Evolutionary conservation across 2,888 invertebrate species (phyloP).

Genomic region (Heliconius erato): DNA sequence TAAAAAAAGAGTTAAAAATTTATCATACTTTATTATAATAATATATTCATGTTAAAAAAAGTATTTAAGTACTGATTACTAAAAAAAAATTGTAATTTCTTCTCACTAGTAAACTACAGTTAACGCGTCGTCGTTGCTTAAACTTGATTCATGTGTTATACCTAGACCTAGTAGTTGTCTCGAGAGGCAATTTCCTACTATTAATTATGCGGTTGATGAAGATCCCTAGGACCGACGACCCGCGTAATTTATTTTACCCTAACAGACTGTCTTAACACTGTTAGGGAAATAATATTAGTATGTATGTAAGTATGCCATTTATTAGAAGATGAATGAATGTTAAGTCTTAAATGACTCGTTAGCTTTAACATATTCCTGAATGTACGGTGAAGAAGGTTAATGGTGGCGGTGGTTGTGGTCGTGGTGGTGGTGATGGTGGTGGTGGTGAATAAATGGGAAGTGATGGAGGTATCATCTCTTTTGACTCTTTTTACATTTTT

Average conservation of each 20-base stretch:
- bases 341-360: background rate
- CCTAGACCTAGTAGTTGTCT: conserved; percentile 55
- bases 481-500: background rate
- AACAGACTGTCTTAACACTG: conserved; percentile 43
- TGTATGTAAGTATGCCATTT: conserved; percentile 19
- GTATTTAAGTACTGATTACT: background rate
- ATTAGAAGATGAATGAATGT: background rate
- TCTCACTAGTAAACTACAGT: background rate
- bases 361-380: background rate
- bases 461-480: background rate
- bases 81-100: background rate
- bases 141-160: conserved; percentile 34
- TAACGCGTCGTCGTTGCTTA: background rate
- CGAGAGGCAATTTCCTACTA: conserved; percentile 75
- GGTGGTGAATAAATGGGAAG: too few species aligned
- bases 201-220: conserved; percentile 79
- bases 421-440: too few species aligned
- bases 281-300: conserved; percentile 41
- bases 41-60: background rate
- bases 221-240: conserved; percentile 68
- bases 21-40: background rate
- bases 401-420: too few species aligned
- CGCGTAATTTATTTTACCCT: conserved; percentile 65
- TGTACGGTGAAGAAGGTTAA: background rate
- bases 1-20: background rate